Evolutionary conservation across 2,113 vertebrate species (phyloP).

Genomic region (Argyrosomus japonicus): DNA sequence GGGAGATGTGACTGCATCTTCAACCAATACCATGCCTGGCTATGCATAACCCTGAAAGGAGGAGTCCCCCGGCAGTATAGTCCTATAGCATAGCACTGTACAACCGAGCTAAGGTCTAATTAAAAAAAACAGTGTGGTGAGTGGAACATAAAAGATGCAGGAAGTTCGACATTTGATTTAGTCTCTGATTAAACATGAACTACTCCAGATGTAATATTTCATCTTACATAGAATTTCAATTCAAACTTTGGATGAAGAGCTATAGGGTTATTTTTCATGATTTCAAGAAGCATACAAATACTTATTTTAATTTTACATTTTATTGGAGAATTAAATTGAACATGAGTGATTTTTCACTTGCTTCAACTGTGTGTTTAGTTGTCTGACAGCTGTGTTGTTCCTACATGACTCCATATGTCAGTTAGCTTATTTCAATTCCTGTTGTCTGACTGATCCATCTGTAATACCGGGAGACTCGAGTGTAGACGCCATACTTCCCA

Average conservation of each 20-base stretch:
- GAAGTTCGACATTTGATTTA: too few species aligned
- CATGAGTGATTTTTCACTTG: background rate
- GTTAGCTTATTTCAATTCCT: conserved; percentile 38
- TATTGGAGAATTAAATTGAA: conserved; percentile 22
- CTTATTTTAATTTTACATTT: conserved; percentile 12
- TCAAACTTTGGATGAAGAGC: background rate
- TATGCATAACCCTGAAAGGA: too few species aligned
- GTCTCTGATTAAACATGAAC: background rate
- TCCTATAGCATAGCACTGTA: too few species aligned
- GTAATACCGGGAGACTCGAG: conserved; percentile 87
- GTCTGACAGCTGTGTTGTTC: background rate
- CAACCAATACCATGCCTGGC: too few species aligned
- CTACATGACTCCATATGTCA: conserved; percentile 1
- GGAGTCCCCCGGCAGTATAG: too few species aligned
- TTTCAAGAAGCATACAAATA: background rate
- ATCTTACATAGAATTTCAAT: background rate
- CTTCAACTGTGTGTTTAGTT: background rate
- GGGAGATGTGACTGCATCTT: too few species aligned
- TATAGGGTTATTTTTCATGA: background rate
- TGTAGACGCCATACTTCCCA: conserved; percentile 94
- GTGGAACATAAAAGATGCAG: too few species aligned
- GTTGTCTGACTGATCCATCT: conserved; percentile 88
- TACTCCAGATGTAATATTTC: background rate
- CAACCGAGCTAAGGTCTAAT: too few species aligned
- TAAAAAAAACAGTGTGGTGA: too few species aligned